Evolutionary conservation across 2,113 vertebrate species (phyloP).

Genomic region (Telmatochromis sp.): DNA sequence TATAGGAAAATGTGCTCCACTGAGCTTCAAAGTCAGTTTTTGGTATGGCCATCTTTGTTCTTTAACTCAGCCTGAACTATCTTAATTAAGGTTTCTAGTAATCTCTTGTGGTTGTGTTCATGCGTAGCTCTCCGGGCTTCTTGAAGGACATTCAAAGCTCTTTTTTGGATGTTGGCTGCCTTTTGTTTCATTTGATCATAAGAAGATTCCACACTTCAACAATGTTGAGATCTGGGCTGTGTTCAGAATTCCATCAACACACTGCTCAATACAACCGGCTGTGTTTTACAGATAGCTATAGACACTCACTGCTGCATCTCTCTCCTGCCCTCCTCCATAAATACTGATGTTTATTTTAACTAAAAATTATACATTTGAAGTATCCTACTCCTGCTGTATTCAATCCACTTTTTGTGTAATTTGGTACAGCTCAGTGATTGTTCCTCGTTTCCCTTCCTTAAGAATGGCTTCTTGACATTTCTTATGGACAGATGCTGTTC

Average conservation of each 20-base stretch:
- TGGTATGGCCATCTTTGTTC: neutral
- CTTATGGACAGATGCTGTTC: neutral
- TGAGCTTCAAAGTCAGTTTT: neutral
- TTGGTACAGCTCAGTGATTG: neutral
- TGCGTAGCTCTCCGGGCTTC: neutral
- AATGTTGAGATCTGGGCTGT: neutral
- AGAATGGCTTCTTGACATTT: neutral
- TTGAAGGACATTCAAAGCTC: neutral
- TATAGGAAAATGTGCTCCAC: neutral
- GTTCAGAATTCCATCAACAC: neutral
- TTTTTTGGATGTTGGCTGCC: neutral
- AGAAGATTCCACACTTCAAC: neutral
- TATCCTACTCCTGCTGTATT: neutral
- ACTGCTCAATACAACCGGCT: neutral
- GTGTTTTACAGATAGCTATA: neutral
- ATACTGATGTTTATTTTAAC: neutral
- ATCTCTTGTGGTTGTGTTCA: neutral
- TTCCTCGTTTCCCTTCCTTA: neutral
- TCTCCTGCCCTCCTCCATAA: neutral
- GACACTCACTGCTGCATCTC: neutral
- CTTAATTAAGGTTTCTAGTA: neutral
- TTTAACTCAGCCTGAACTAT: neutral
- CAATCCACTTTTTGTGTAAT: neutral
- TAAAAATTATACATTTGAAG: neutral
- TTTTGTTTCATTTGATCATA: neutral